These are phyloP conservation scores for Lerista edwardsae DNA, from an alignment of 2,797 vertebrate genomes.

Conservation along the genomic window DNA sequence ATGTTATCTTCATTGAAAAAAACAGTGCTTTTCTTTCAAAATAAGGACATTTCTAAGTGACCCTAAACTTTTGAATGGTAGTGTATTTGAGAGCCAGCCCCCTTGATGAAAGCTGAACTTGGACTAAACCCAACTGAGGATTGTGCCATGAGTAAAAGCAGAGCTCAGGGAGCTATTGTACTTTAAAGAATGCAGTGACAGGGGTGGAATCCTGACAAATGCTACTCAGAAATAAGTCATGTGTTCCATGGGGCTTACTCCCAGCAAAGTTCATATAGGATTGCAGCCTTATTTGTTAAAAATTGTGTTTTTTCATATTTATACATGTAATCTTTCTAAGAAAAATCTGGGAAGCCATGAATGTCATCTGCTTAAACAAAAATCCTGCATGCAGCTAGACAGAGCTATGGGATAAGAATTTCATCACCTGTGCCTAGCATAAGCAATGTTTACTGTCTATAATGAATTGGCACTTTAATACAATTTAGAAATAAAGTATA, in stretches of 20 bases:
- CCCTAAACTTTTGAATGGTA: too few relatives aligned
- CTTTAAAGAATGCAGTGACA: background rate
- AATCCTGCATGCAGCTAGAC: background rate
- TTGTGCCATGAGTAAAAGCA: background rate
- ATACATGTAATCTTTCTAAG: background rate
- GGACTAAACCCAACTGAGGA: background rate
- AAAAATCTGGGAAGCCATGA: background rate
- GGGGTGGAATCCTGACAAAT: background rate
- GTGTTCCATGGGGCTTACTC: too few relatives aligned
- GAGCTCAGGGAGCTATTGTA: background rate
- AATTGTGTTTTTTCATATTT: background rate
- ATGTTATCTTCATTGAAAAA: too few relatives aligned
- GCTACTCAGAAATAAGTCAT: too few relatives aligned
- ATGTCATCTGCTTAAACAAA: background rate
- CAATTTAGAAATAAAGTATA: background rate
- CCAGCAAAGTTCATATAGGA: too few relatives aligned
- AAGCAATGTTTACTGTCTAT: too few relatives aligned
- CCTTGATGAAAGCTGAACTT: background rate
- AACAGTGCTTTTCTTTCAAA: too few relatives aligned
- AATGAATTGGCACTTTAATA: too few relatives aligned
- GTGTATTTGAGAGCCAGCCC: background rate
- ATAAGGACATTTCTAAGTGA: too few relatives aligned
- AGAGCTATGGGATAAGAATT: background rate
- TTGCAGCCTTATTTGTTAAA: background rate
- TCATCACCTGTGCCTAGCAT: too few relatives aligned